Evolutionary conservation across 2,113 vertebrate species (phyloP).

Genomic region (Lophius piscatorius): DNA sequence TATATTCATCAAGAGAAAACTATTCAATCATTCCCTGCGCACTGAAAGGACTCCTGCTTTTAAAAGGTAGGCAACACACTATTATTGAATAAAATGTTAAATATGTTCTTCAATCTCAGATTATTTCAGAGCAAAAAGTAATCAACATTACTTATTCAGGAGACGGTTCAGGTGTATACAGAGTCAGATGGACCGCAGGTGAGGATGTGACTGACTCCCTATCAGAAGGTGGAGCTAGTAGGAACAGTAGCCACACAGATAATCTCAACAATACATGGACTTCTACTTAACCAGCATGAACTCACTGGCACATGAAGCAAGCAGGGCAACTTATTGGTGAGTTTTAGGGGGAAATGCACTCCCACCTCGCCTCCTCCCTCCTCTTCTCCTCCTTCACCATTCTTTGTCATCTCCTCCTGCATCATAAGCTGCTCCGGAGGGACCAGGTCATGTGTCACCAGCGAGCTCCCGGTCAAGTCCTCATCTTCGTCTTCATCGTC

Average conservation of each 20-base stretch:
- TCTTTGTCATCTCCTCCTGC: slow-evolving; percentile 95
- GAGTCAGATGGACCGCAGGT: no score
- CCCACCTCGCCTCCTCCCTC: slow-evolving; percentile 85
- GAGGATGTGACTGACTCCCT: background rate
- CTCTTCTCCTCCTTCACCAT: slow-evolving; percentile 83
- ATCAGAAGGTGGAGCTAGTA: background rate
- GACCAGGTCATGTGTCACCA: slow-evolving; percentile 92
- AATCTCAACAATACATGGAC: slow-evolving; percentile 4
- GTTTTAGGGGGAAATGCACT: slow-evolving; percentile 83
- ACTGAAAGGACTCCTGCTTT: no score
- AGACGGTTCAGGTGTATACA: no score
- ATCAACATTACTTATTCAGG: no score
- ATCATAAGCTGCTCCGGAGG: slow-evolving; percentile 97
- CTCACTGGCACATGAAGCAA: slow-evolving; percentile 94
- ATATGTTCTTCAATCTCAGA: no score
- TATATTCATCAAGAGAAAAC: no score
- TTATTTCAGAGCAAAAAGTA: no score
- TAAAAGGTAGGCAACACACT: no score
- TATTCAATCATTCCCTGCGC: no score
- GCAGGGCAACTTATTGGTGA: slow-evolving; percentile 92
- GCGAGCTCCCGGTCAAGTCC: slow-evolving; percentile 86
- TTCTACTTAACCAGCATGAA: slow-evolving; percentile 67
- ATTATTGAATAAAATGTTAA: no score
- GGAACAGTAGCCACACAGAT: slow-evolving; percentile 9
- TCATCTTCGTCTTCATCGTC: slow-evolving; percentile 78